These are phyloP conservation scores for Tangara arthus DNA, from an alignment of 2,797 vertebrate species.

Conservation along the genomic window DNA sequence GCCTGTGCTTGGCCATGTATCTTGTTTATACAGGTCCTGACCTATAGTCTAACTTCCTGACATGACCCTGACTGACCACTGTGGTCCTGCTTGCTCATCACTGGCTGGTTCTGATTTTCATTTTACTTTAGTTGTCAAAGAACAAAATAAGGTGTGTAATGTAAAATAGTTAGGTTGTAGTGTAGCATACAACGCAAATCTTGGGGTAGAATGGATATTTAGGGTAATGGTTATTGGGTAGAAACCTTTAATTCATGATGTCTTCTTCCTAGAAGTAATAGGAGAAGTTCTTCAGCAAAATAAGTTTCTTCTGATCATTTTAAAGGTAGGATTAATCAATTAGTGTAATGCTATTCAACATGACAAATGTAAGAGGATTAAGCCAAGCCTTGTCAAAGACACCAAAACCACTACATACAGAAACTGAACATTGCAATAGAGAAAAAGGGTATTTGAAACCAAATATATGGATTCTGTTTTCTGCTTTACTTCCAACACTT, in stretches of 20 bases:
- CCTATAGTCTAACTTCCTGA: neutral
- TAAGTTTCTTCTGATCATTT: neutral
- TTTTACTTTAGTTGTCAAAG: neutral
- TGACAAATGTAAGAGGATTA: neutral
- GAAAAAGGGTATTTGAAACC: neutral
- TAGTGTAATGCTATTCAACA: neutral
- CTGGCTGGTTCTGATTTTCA: neutral
- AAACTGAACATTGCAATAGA: neutral
- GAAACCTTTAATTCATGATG: neutral
- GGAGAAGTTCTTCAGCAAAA: neutral
- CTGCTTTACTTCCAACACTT: neutral
- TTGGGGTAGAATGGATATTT: neutral
- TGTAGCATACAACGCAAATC: neutral
- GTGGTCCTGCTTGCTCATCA: neutral
- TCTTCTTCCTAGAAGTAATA: neutral
- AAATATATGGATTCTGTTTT: neutral
- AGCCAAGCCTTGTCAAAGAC: neutral
- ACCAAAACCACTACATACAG: neutral
- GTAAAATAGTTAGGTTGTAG: neutral
- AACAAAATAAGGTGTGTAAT: neutral
- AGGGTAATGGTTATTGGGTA: neutral
- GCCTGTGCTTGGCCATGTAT: neutral
- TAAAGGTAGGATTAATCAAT: neutral
- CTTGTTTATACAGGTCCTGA: neutral
- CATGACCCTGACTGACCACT: neutral